phyloP scores from a whole-genome alignment of 2,113 vertebrate genomes.

The Pelodiscus sinensis region DNA sequence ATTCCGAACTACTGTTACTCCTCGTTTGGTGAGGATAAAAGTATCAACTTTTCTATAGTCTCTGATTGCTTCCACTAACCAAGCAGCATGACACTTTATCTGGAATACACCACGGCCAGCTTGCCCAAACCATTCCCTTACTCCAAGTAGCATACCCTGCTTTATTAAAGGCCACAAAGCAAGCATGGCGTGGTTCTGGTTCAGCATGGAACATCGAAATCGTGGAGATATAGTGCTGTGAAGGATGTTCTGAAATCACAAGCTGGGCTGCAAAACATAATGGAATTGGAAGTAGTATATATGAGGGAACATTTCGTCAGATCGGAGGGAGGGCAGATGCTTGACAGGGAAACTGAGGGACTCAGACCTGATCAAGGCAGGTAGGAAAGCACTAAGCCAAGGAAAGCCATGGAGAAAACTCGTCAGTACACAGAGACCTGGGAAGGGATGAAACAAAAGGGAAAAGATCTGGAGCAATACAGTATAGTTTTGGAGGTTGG shows the following conservation, averaged over 20 bases:
- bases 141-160: not conserved
- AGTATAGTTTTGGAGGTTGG: not conserved
- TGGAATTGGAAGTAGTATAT: not conserved
- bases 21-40: no score
- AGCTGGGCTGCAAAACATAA: not conserved
- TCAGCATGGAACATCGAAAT: not conserved
- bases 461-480: not conserved
- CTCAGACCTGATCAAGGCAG: rapidly evolving
- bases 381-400: not conserved
- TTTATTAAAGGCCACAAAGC: rapidly evolving
- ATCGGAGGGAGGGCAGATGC: not conserved
- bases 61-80: not conserved
- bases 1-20: no score
- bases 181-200: not conserved
- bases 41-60: not conserved
- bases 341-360: not conserved
- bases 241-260: not conserved
- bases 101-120: not conserved
- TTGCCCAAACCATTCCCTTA: not conserved
- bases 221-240: not conserved
- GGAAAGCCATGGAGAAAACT: not conserved
- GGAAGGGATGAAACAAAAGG: not conserved
- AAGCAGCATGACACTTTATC: rapidly evolving
- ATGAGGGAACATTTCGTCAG: not conserved
- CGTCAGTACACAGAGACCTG: not conserved